These are phyloP conservation scores for Macquaria australasica DNA, from an alignment of 2,113 vertebrate genomes.

Conservation along the genomic window DNA sequence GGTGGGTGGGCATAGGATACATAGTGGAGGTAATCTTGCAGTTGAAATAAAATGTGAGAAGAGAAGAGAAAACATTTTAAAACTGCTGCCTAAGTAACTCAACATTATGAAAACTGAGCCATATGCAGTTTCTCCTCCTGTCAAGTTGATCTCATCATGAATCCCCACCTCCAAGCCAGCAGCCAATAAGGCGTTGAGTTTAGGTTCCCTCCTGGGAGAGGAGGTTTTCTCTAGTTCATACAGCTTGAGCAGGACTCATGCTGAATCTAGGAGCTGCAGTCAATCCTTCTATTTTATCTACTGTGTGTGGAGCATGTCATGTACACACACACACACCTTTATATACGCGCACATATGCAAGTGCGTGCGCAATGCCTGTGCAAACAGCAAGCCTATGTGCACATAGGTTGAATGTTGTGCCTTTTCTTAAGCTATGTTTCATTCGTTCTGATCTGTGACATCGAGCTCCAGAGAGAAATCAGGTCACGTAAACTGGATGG, in stretches of 20 bases:
- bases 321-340: neutral
- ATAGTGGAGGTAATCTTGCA: neutral
- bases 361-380: neutral
- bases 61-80: neutral
- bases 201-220: conserved; percentile 41
- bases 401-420: neutral
- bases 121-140: conserved; percentile 4
- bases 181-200: conserved; percentile 69
- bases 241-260: conserved; percentile 42
- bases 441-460: neutral
- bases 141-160: conserved; percentile 23
- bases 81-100: no score
- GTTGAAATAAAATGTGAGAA: neutral
- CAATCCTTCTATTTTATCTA: neutral
- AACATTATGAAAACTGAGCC: conserved; percentile 15
- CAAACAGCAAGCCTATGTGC: neutral
- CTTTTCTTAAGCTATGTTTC: neutral
- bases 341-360: neutral
- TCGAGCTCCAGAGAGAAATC: neutral
- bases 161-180: conserved; percentile 49
- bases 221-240: conserved; percentile 61
- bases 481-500: neutral
- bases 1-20: neutral
- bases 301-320: no score
- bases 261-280: conserved; percentile 16